Conservation (phyloP, 2,888 invertebrate species). For the Agrochola litura region DNA sequence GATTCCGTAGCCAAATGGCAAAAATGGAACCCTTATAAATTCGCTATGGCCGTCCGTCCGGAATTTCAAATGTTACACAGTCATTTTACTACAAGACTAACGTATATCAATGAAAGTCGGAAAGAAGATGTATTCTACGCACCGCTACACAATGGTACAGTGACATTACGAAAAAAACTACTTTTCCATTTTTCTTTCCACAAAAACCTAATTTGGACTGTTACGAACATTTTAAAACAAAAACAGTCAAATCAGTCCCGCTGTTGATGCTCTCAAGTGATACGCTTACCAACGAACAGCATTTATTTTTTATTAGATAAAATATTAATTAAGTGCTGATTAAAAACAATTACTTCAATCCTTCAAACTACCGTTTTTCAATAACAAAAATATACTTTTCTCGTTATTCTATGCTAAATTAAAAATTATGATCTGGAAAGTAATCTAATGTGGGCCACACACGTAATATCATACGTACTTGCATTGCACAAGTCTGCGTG, state of each 20-base stretch:
- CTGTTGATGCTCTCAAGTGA: neutral
- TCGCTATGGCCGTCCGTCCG: neutral
- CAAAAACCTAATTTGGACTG: too few relatives aligned
- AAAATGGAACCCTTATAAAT: neutral
- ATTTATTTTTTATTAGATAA: neutral
- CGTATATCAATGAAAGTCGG: neutral
- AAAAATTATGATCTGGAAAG: neutral
- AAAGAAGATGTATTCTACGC: neutral
- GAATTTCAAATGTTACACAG: neutral
- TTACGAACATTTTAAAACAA: neutral
- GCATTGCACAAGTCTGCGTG: neutral
- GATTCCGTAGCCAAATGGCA: neutral
- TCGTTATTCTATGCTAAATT: slow-evolving; percentile 7
- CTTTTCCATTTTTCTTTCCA: neutral
- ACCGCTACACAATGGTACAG: neutral
- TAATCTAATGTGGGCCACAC: slow-evolving; percentile 1
- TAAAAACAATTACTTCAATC: neutral
- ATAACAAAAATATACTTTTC: slow-evolving; percentile 17
- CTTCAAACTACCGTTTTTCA: slow-evolving; percentile 9
- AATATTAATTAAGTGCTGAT: neutral
- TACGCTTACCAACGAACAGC: neutral
- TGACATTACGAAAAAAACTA: neutral
- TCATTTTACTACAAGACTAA: neutral
- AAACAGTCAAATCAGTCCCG: neutral
- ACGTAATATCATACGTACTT: neutral